Conservation (phyloP, 2,113 vertebrate genomes). For the Pangasianodon hypophthalmus region DNA sequence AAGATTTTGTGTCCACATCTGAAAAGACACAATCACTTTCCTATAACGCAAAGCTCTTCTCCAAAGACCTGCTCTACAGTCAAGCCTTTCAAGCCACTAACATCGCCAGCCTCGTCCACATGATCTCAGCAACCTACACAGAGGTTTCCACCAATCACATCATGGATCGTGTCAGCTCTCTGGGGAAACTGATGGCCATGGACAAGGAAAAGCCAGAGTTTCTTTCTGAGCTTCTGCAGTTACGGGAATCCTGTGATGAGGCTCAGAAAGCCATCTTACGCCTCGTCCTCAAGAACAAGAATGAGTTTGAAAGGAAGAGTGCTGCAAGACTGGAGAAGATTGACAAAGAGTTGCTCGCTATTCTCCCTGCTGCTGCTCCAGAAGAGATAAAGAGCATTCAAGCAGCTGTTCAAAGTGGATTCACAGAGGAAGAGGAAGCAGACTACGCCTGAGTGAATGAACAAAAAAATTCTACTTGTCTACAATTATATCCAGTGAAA, state of each 20-base stretch:
- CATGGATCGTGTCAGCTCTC: slow-evolving; percentile 58
- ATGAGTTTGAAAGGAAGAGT: neutral
- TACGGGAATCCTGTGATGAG: slow-evolving; percentile 13
- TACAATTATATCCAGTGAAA: too few species aligned
- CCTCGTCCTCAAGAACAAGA: neutral
- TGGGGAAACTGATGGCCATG: slow-evolving; percentile 63
- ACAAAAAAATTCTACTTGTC: too few species aligned
- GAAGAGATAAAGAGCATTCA: neutral
- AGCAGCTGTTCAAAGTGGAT: neutral
- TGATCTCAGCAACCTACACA: slow-evolving; percentile 62
- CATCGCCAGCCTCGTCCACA: slow-evolving; percentile 56
- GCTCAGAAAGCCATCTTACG: neutral
- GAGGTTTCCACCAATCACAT: slow-evolving; percentile 59
- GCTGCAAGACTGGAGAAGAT: slow-evolving; percentile 3
- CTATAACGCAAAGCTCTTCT: slow-evolving; percentile 39
- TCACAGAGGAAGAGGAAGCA: neutral
- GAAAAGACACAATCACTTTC: slow-evolving; percentile 13
- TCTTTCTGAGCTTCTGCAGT: neutral
- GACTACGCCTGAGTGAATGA: neutral
- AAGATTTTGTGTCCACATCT: slow-evolving; percentile 44
- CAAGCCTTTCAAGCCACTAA: slow-evolving; percentile 58
- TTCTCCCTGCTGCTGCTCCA: slow-evolving; percentile 14
- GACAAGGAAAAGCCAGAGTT: slow-evolving; percentile 46
- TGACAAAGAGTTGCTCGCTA: slow-evolving; percentile 19
- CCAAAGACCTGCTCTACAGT: slow-evolving; percentile 59